These are phyloP conservation scores for Lasioglossum morio DNA, from an alignment of 2,888 invertebrate species.

Conservation along the genomic window DNA sequence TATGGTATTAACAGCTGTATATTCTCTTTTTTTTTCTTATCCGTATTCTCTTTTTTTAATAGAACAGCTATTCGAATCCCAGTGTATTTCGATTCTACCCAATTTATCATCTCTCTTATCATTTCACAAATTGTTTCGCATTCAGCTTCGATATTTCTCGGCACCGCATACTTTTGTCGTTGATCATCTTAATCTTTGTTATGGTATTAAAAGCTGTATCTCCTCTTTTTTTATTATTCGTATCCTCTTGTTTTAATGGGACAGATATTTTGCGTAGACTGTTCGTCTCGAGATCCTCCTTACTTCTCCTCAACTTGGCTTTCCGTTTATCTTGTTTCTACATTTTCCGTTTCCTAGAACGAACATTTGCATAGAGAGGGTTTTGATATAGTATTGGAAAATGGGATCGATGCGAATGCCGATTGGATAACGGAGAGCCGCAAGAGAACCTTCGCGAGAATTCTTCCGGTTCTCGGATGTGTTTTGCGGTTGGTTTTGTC, in stretches of 20 bases:
- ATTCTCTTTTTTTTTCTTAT: background rate
- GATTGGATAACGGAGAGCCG: conserved; percentile 44
- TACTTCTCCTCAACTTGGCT: background rate
- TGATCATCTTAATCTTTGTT: background rate
- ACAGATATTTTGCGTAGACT: no score
- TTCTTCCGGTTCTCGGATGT: conserved; percentile 24
- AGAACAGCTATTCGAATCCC: no score
- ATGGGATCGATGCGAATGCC: conserved; percentile 9
- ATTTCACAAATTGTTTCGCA: no score
- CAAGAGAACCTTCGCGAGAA: conserved; percentile 21
- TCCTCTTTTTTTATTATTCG: background rate
- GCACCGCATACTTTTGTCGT: background rate
- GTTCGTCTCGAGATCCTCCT: background rate
- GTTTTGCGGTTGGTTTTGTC: background rate
- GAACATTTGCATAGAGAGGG: background rate
- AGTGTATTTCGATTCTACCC: background rate
- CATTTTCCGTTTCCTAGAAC: background rate
- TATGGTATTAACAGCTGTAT: background rate
- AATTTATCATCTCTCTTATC: background rate
- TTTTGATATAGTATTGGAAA: background rate
- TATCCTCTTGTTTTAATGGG: background rate
- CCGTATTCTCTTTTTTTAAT: background rate
- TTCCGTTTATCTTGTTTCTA: background rate
- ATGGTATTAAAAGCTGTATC: background rate
- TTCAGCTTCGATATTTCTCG: no score